Conservation (phyloP, 2,113 vertebrate species). For the Pteropus alecto region DNA sequence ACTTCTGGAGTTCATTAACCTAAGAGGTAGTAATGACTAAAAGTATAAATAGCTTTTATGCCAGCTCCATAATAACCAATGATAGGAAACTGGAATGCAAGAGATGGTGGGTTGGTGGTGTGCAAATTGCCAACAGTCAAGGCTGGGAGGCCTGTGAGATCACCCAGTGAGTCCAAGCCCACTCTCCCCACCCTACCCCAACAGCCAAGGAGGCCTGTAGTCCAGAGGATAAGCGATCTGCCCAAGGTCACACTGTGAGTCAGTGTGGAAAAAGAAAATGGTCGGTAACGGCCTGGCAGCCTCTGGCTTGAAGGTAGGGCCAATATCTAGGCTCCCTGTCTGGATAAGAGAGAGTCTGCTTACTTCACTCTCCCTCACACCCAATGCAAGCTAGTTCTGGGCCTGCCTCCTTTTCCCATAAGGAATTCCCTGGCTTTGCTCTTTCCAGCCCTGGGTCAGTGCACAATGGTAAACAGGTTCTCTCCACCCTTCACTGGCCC, state of each 20-base stretch:
- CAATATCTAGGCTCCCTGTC: background rate
- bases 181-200: background rate
- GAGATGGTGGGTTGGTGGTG: background rate
- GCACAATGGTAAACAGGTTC: conserved; percentile 74
- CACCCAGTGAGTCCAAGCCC: background rate
- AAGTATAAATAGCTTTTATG: conserved; percentile 36
- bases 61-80: background rate
- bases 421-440: conserved; percentile 64
- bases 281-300: background rate
- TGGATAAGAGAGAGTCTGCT: background rate
- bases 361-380: background rate
- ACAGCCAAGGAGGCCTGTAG: background rate
- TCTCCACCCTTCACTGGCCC: conserved; percentile 60
- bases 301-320: background rate
- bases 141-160: background rate
- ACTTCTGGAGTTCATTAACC: conserved; percentile 33
- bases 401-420: conserved; percentile 56
- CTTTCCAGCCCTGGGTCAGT: conserved; percentile 59
- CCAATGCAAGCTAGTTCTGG: background rate
- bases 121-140: background rate
- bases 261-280: background rate
- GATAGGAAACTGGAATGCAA: background rate
- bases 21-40: conserved; percentile 24
- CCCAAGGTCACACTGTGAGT: background rate
- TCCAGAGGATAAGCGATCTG: background rate